These are phyloP conservation scores for Sericinus montela DNA, from an alignment of 2,888 invertebrate species.

Conservation along the genomic window DNA sequence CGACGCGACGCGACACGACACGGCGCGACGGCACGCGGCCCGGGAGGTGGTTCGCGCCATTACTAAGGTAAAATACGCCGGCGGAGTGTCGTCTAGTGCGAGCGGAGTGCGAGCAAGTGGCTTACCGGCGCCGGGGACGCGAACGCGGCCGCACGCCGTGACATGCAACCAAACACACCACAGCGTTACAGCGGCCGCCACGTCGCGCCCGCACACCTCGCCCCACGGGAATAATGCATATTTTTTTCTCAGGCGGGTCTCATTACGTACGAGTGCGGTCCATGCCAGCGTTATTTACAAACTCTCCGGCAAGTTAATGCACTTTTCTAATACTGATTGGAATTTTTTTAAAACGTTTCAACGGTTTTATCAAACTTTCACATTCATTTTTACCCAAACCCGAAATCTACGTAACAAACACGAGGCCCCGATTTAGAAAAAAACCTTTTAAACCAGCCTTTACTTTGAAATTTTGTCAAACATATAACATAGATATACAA, in stretches of 20 bases:
- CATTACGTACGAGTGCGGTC: neutral
- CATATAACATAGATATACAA: neutral
- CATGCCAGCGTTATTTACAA: neutral
- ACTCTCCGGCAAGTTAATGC: neutral
- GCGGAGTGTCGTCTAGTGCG: slow-evolving; percentile 41
- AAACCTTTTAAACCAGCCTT: neutral
- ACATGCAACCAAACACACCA: slow-evolving; percentile 69
- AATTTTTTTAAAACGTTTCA: neutral
- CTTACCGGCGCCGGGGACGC: slow-evolving; percentile 56
- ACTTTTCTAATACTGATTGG: neutral
- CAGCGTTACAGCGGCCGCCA: slow-evolving; percentile 25
- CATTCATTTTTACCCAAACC: neutral
- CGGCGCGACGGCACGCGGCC: too few relatives aligned
- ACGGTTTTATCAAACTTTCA: neutral
- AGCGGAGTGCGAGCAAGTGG: slow-evolving; percentile 32
- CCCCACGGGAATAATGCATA: slow-evolving; percentile 61
- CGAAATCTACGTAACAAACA: neutral
- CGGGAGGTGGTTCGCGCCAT: slow-evolving; percentile 39
- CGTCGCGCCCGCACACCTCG: neutral
- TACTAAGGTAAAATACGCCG: slow-evolving; percentile 72
- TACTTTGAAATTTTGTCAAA: neutral
- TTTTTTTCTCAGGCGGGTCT: slow-evolving; percentile 40
- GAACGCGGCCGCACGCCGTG: slow-evolving; percentile 28
- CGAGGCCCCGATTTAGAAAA: neutral
- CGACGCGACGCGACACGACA: too few relatives aligned